Base-by-base conservation (phyloP, 2,113 vertebrate genomes). In the Catharus bicknelli region DNA sequence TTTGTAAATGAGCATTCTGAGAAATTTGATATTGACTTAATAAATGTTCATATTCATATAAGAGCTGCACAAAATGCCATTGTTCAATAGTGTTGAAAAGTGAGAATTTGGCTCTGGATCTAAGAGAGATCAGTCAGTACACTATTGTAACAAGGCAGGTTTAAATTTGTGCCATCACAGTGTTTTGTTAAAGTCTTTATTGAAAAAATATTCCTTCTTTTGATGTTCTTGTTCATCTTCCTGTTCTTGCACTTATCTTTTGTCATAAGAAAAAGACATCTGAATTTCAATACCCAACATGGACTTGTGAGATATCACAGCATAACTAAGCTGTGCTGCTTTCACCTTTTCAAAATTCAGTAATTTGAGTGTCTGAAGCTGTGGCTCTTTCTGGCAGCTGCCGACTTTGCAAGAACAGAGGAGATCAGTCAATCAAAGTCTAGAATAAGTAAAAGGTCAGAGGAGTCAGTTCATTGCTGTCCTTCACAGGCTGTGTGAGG, bases 301-400 rank as follows among this genome's bases (percentile, higher is more conserved):
- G 32, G 61, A 27, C 36, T 69, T 90, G 43, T 61, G 40, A 91
- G 68, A 27, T 70, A 74, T 72, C 72, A 58, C 27, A 90, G 42
- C 18, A 54, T 36, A 92, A 81, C 72, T 81, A 76, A 88, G 20
- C 20, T 48, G 12, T 48, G 54, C 15, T 48, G 66, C 54, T 86
- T 91, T 93, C 73, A 88, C 58, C 83, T 91, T 95, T 96, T 88
- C 81, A 93, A 90, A 92, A 92, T 91, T 76, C 86, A 93, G 54
- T 70, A 89, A 53, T 95, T 81, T 2, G 3, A 79, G 36, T 73
- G 23, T 72, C 47, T 77, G 66, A 63, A 30, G 13, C 72, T 69
- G 66, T 61, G 67, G 50, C 32, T 94, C 54, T 76, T 95, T 73
- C 86, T 78, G 74, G 59, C 59, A 94, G 72, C 86, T 93, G 61